These are phyloP conservation scores for Strigamia transsilvanica DNA, from an alignment of 2,888 invertebrate species.

Conservation along the genomic window DNA sequence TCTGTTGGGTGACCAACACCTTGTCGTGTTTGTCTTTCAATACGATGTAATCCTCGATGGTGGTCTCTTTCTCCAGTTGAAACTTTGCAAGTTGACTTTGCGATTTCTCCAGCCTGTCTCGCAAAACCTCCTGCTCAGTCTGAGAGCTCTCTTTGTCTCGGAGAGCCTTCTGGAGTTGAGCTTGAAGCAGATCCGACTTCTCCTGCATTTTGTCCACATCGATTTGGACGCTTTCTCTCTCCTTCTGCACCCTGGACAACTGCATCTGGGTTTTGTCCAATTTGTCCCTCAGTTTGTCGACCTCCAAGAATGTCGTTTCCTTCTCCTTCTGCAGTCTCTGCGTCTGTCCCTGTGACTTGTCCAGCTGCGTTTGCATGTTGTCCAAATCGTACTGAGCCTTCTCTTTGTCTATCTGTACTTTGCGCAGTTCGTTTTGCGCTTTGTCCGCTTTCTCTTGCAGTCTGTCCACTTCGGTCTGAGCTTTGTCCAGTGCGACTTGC, in stretches of 20 bases:
- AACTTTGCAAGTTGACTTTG: conserved; percentile 61
- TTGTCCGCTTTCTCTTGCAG: conserved; percentile 76
- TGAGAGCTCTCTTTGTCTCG: conserved; percentile 85
- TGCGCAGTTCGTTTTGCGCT: conserved; percentile 58
- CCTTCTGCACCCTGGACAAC: conserved; percentile 83
- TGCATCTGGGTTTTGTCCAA: conserved; percentile 86
- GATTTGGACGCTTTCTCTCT: conserved; percentile 81
- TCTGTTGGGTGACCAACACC: conserved; percentile 76
- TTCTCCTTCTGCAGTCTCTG: conserved; percentile 89
- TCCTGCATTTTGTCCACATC: conserved; percentile 84
- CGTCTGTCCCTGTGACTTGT: conserved; percentile 87
- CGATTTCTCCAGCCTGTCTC: conserved; percentile 88
- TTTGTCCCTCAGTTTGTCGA: conserved; percentile 86
- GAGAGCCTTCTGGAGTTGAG: conserved; percentile 81
- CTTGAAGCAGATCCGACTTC: conserved; percentile 81
- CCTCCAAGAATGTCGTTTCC: conserved; percentile 82
- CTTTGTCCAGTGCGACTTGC: conserved; percentile 85
- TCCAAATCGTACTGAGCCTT: conserved; percentile 90
- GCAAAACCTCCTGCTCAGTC: conserved; percentile 84
- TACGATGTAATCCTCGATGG: conserved; percentile 83
- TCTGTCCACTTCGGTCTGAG: conserved; percentile 89
- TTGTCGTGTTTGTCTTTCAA: conserved; percentile 91
- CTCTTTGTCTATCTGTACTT: conserved; percentile 83
- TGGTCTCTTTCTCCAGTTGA: conserved; percentile 86
- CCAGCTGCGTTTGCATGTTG: conserved; percentile 87